Conservation (phyloP, 2,888 invertebrate genomes). For the Autographa pulchrina region DNA sequence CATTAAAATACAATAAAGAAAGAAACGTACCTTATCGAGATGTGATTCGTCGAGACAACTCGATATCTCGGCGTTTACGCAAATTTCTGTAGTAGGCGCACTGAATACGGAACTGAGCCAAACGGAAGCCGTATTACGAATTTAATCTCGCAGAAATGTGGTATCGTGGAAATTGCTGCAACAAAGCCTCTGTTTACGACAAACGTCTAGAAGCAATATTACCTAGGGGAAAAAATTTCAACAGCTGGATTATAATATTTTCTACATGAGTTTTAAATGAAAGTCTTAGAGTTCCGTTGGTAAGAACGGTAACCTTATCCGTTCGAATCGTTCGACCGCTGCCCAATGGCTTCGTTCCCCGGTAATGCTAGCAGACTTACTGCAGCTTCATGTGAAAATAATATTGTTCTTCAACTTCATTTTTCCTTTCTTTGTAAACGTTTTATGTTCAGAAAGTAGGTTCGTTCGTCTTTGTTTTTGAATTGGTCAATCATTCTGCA, state of each 20-base stretch:
- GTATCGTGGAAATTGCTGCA: constrained; percentile 85
- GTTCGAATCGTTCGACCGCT: constrained; percentile 34
- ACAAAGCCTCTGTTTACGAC: constrained; percentile 83
- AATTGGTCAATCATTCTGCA: background rate
- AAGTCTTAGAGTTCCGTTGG: constrained; percentile 46
- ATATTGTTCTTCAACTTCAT: constrained; percentile 22
- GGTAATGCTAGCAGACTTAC: constrained; percentile 27
- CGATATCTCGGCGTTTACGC: constrained; percentile 60
- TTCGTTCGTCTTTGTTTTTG: background rate
- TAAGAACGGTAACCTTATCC: constrained; percentile 29
- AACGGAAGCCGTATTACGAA: constrained; percentile 84
- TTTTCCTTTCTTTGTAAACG: background rate
- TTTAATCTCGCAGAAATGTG: constrained; percentile 88
- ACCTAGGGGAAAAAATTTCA: constrained; percentile 72
- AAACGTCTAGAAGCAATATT: constrained; percentile 73
- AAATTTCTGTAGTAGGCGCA: constrained; percentile 76
- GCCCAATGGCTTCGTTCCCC: constrained; percentile 32
- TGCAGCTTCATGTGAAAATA: constrained; percentile 21
- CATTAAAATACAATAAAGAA: constrained; percentile 28
- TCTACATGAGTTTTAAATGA: constrained; percentile 60
- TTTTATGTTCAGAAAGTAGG: background rate
- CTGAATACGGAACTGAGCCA: constrained; percentile 79
- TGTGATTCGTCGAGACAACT: constrained; percentile 30
- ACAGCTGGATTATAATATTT: constrained; percentile 69
- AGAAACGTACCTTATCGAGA: constrained; percentile 14